phyloP scores from a whole-genome alignment of 2,888 invertebrate species.

The Eueremaeus valkanovi region DNA sequence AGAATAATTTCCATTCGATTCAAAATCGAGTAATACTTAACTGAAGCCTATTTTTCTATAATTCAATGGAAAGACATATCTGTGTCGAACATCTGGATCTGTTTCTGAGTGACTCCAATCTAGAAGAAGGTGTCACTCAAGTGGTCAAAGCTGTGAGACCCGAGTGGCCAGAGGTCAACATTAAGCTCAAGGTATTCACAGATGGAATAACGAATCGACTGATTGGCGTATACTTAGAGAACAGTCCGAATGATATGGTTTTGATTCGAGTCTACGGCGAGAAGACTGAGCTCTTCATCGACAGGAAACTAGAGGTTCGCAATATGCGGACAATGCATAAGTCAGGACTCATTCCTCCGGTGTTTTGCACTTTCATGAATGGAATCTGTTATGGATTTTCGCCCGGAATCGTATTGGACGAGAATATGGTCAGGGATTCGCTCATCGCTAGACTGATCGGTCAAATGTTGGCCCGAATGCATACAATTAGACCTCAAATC shows the following conservation, averaged over 20 bases:
- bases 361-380: conserved; percentile 88
- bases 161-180: conserved; percentile 35
- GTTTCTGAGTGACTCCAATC: conserved; percentile 13
- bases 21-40: too few species aligned
- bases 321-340: conserved; percentile 61
- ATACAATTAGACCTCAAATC: conserved; percentile 53
- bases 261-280: conserved; percentile 86
- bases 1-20: too few species aligned
- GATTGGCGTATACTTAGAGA: conserved; percentile 65
- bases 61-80: background rate
- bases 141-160: conserved; percentile 43
- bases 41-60: too few species aligned
- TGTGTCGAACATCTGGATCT: background rate
- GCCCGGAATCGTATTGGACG: conserved; percentile 72
- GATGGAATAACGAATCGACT: conserved; percentile 92
- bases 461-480: conserved; percentile 64
- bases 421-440: conserved; percentile 59
- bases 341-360: conserved; percentile 72
- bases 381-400: conserved; percentile 78
- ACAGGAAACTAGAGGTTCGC: conserved; percentile 68
- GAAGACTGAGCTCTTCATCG: conserved; percentile 87
- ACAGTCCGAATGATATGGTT: conserved; percentile 62
- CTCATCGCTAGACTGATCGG: conserved; percentile 58
- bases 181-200: conserved; percentile 68
- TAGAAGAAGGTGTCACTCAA: conserved; percentile 43